Evolutionary conservation across 2,888 invertebrate species (phyloP).

Genomic region (Yponomeuta cagnagella): DNA sequence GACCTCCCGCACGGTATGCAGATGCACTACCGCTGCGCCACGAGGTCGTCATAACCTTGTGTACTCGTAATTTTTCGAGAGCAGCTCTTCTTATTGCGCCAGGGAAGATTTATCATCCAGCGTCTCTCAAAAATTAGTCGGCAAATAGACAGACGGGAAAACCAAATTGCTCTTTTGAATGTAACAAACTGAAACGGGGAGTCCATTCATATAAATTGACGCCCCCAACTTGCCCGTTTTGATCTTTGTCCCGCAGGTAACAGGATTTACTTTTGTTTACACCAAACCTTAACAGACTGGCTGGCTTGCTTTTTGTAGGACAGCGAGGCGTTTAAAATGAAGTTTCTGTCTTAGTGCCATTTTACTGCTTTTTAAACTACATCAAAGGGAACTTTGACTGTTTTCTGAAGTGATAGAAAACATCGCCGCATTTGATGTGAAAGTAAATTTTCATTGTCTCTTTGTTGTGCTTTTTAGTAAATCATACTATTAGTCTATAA

Average conservation of each 20-base stretch:
- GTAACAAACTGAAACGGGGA: not conserved
- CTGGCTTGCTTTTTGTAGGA: not conserved
- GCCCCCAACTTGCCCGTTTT: not conserved
- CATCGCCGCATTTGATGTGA: no score
- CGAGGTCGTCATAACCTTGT: no score
- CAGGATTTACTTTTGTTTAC: not conserved
- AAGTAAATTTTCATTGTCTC: no score
- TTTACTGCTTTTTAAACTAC: not conserved
- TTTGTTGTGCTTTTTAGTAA: no score
- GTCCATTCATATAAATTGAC: not conserved
- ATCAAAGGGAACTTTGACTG: no score
- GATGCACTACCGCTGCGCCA: no score
- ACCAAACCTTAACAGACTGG: not conserved
- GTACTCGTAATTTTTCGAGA: no score
- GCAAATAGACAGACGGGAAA: slow-evolving; percentile 1
- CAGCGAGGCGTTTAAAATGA: not conserved
- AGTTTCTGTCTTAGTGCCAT: not conserved
- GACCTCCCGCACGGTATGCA: no score
- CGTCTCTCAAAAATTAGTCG: not conserved
- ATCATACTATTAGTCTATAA: no score
- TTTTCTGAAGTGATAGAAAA: no score
- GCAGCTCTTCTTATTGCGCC: not conserved
- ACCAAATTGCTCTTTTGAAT: slow-evolving; percentile 3
- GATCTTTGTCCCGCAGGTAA: not conserved
- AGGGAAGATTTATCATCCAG: not conserved